phyloP scores from a whole-genome alignment of 2,888 invertebrate genomes.

The Parnassius orleans region DNA sequence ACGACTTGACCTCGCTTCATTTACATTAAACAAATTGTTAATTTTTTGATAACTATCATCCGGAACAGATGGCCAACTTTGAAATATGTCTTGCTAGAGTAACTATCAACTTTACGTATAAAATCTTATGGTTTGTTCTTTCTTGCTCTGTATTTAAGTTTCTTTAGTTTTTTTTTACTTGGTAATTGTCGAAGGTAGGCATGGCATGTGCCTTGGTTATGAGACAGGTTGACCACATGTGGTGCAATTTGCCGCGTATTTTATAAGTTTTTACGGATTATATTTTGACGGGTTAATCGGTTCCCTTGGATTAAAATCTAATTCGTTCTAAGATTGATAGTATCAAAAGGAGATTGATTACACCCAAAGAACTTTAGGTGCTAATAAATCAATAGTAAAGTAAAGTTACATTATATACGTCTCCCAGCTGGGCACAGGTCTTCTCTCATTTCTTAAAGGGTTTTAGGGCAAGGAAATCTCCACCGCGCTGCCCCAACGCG shows the following conservation, averaged over 20 bases:
- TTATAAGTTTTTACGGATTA: constrained; percentile 61
- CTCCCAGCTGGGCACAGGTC: no score
- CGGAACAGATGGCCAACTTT: constrained; percentile 71
- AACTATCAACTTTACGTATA: constrained; percentile 34
- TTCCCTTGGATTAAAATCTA: constrained; percentile 56
- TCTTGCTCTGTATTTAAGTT: constrained; percentile 32
- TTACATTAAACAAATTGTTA: constrained; percentile 81
- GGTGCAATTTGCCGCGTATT: constrained; percentile 72
- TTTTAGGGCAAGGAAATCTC: no score
- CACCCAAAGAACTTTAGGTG: not conserved
- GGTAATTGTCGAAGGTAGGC: constrained; percentile 71
- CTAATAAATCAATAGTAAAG: no score
- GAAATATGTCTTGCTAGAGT: constrained; percentile 30
- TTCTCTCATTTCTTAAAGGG: no score
- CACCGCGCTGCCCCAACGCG: no score
- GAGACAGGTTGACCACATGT: constrained; percentile 80
- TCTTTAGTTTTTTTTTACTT: constrained; percentile 58
- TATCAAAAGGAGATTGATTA: constrained; percentile 25
- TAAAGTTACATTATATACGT: no score
- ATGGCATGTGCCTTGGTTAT: constrained; percentile 78
- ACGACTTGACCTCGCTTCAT: constrained; percentile 72
- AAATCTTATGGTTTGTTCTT: constrained; percentile 32
- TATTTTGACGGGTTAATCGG: constrained; percentile 62
- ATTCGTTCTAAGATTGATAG: constrained; percentile 41
- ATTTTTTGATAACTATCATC: constrained; percentile 78